Percentiles rank a stretch among this genome's conserved stretches.
phyloP scores from a whole-genome alignment of 64 coral and sea anemone species.

The Astreopora myriophthalma region DNA sequence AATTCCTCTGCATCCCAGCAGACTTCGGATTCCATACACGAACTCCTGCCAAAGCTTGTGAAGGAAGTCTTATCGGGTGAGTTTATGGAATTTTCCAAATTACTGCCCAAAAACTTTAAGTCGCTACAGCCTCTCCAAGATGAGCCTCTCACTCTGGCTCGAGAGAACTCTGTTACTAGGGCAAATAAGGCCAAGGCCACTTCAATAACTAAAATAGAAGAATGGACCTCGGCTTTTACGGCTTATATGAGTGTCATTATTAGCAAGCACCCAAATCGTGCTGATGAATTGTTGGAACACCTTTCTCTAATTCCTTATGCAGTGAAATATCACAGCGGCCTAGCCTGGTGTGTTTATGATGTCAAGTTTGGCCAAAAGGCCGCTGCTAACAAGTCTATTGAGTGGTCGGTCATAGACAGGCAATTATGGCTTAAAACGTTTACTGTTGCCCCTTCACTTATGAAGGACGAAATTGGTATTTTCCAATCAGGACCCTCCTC shows the following conservation, averaged over 20 bases:
- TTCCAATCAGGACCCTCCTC: constrained; percentile 8
- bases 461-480: constrained; percentile 27
- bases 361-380: constrained; percentile 27
- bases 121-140: not conserved
- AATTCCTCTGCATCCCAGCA: not conserved
- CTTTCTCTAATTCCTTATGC: constrained; percentile 49
- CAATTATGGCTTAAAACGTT: constrained; percentile 56
- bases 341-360: constrained; percentile 52
- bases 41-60: not conserved
- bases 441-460: constrained; percentile 12
- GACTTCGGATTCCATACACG: not conserved
- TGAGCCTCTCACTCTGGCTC: not conserved
- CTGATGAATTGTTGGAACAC: not conserved
- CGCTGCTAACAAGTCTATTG: not conserved
- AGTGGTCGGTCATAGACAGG: constrained; percentile 19
- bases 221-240: constrained; percentile 10
- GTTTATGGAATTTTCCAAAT: not conserved
- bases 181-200: not conserved
- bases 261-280: not conserved
- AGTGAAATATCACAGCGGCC: not conserved
- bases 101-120: not conserved
- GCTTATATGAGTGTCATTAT: constrained; percentile 8
- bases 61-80: not conserved
- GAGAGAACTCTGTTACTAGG: not conserved
- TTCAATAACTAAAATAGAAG: not conserved